These are phyloP conservation scores for Rhea americana DNA, from an alignment of 2,113 vertebrate species.

Conservation along the genomic window DNA sequence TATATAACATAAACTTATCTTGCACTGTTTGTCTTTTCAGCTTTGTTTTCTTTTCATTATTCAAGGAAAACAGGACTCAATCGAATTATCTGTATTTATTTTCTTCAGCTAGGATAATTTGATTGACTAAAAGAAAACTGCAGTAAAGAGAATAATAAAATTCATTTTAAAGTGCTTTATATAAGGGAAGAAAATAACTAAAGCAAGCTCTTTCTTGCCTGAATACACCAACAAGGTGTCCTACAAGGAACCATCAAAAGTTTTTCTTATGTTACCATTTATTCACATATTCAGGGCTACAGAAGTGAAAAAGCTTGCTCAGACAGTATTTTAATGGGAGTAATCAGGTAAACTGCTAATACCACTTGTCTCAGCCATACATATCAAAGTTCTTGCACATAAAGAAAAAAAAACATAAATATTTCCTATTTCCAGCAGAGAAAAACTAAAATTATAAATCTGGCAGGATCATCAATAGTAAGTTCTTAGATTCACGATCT, in stretches of 20 bases:
- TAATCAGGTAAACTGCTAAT: neutral
- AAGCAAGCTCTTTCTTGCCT: neutral
- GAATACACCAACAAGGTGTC: neutral
- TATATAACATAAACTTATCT: neutral
- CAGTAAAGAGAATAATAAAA: neutral
- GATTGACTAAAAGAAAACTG: neutral
- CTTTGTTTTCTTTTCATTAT: neutral
- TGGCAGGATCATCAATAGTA: neutral
- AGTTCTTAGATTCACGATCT: neutral
- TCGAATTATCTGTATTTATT: neutral
- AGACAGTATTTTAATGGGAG: slow-evolving; percentile 6
- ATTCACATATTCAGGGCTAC: neutral
- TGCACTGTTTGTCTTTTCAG: neutral
- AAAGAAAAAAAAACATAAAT: neutral
- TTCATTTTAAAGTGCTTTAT: neutral
- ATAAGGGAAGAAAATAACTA: neutral
- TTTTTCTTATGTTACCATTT: neutral
- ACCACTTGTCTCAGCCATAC: neutral
- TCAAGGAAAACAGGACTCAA: neutral
- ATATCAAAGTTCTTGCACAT: neutral
- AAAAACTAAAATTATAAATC: neutral
- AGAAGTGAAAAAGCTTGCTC: neutral
- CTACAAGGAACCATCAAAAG: neutral
- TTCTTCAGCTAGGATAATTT: neutral
- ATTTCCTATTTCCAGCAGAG: neutral